Evolutionary conservation across 2,113 vertebrate species (phyloP), one percentile per base, ranked within the genome.

Genomic region (Callaeas wilsoni): DNA sequence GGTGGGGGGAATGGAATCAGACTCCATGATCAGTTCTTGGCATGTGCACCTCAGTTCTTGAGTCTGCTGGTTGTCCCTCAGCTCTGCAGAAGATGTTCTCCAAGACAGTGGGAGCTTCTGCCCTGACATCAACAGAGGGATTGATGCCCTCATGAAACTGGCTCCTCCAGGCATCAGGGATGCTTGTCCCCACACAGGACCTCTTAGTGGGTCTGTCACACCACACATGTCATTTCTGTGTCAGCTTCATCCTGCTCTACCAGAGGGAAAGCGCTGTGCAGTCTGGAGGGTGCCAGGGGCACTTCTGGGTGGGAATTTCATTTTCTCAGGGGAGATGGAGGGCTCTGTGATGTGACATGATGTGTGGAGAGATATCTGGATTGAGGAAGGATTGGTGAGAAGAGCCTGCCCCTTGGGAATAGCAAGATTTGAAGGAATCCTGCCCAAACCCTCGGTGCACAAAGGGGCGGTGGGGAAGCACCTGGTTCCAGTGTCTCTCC

Each of bases 151-250:
- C 12, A 6, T 0, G 4, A 60, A 80, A 49, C 9, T 23, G 37
- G 8, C 10, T 10, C 7, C 27, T 89, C 12, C 15, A 2, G 27
- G 84, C 50, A 22, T 26, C 69, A 68, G 47, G 30, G 35, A 41
- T 77, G 46, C 39, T 70, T 67, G 56, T 46, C 33, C 42, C 16
- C 42, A 22, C 13, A 18, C 20, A 73, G 39, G 37, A 68, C 37
- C 41, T 12, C 41, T 57, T 23, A n/a, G n/a, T 60, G 55, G 12
- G 20, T 50, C n/a, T 50, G 47, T 77, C 29, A 33, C 37, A 46
- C 14, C 46, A 65, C 11, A n/a, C 0, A 0, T 14, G 13, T 57
- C 10, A 32, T 12, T 29, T 84, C 63, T 2, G 0, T 23, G 59
- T 30, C 50, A 70, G 22, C 23, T 74, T 16, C 42, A 37, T 41